phyloP scores from a whole-genome alignment of 2,888 invertebrate species.

The Himalopsyche anomala region DNA sequence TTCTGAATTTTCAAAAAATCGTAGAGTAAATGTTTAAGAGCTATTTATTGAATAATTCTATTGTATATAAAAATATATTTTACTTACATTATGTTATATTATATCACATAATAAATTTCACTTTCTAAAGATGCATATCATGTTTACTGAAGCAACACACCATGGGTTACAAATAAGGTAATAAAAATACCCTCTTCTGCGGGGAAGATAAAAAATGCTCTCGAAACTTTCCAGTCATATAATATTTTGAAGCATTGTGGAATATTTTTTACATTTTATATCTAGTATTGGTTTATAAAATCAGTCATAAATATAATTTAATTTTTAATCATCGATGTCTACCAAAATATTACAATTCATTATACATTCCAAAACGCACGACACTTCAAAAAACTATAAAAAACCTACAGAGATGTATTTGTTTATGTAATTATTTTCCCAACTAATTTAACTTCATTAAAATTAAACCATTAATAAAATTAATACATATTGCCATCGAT shows the following conservation, averaged over 20 bases:
- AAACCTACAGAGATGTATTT: no score
- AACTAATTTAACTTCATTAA: no score
- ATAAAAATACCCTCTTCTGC: constrained; percentile 18
- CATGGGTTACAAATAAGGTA: constrained; percentile 19
- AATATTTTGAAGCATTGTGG: background rate
- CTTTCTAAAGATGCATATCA: constrained; percentile 9
- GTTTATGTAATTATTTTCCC: no score
- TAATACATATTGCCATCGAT: no score
- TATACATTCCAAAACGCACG: no score
- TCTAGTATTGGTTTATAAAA: background rate
- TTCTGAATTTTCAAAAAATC: no score
- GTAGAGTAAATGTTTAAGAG: no score
- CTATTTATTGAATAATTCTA: background rate
- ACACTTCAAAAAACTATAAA: no score
- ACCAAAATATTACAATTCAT: no score
- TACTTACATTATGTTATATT: background rate
- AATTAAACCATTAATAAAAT: no score
- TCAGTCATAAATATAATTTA: no score
- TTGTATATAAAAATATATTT: background rate
- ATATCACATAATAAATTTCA: constrained; percentile 11
- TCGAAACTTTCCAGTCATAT: background rate
- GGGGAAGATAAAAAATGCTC: constrained; percentile 1
- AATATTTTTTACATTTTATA: background rate
- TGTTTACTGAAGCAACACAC: constrained; percentile 21
- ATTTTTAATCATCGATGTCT: no score